A percentile compares a stretch with the other conserved stretches of the same genome.
Evolutionary conservation across 1,140 invertebrate genomes (phyloP).

Genomic region (Saxidomus purpurata): DNA sequence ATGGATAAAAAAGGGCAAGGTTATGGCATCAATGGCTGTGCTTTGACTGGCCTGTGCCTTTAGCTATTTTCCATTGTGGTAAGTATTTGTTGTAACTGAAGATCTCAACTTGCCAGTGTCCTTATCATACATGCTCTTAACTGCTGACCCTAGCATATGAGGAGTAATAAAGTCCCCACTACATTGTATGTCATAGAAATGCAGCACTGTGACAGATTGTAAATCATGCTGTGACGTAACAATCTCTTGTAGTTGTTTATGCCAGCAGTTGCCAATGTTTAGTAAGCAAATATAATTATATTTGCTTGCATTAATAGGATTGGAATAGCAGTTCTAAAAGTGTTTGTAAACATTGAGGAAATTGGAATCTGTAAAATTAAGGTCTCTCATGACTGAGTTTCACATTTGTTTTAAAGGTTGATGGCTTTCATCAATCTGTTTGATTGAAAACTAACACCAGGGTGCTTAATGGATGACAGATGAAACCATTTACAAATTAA

Average conservation of each 20-base stretch:
- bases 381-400: neutral
- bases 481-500: neutral
- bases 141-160: too few relatives aligned
- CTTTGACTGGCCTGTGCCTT: too few relatives aligned
- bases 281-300: neutral
- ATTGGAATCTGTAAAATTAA: neutral
- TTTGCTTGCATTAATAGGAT: neutral
- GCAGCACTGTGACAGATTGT: too few relatives aligned
- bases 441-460: conserved; percentile 20
- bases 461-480: neutral
- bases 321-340: conserved; percentile 6
- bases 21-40: too few relatives aligned
- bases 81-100: too few relatives aligned
- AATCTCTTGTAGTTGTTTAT: neutral
- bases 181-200: too few relatives aligned
- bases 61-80: too few relatives aligned
- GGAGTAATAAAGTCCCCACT: too few relatives aligned
- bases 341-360: conserved; percentile 4
- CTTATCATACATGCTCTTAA: too few relatives aligned
- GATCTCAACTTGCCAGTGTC: too few relatives aligned
- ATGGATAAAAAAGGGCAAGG: too few relatives aligned
- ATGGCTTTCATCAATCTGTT: conserved; percentile 2
- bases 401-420: neutral
- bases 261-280: neutral
- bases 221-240: too few relatives aligned